A percentile compares a stretch with the other conserved stretches of the same genome.
Evolutionary conservation across 2,797 vertebrate genomes (phyloP).

Genomic region (Oophaga sylvatica): DNA sequence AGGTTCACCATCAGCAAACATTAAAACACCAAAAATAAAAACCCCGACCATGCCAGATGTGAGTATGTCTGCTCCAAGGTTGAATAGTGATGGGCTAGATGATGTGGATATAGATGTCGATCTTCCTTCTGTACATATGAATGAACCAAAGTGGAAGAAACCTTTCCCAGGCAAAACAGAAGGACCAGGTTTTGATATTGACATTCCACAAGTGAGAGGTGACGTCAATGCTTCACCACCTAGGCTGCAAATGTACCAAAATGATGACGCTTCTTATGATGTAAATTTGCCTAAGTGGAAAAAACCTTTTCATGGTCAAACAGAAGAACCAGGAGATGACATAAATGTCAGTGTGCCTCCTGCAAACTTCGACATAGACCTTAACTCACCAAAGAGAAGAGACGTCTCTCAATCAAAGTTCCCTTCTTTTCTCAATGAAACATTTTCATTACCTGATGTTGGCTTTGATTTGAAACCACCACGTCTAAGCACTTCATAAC

Average conservation of each 20-base stretch:
- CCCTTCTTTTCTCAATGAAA: slow-evolving; percentile 37
- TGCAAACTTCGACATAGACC: slow-evolving; percentile 11
- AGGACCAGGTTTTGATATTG: slow-evolving; percentile 26
- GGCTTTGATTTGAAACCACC: slow-evolving; percentile 43
- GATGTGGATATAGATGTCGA: slow-evolving; percentile 34
- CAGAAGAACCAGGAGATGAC: slow-evolving; percentile 46
- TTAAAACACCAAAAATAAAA: slow-evolving; percentile 41
- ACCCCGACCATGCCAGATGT: slow-evolving; percentile 7
- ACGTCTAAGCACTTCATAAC: slow-evolving; percentile 18
- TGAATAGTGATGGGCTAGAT: slow-evolving; percentile 39
- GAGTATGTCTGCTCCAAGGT: slow-evolving; percentile 34
- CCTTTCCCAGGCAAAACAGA: slow-evolving; percentile 55
- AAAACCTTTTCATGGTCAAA: slow-evolving; percentile 52
- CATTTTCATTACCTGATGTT: slow-evolving; percentile 47
- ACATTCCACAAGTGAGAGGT: slow-evolving; percentile 39
- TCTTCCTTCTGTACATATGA: slow-evolving; percentile 36
- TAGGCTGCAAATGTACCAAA: slow-evolving; percentile 16
- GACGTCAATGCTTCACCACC: neutral
- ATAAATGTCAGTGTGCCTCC: slow-evolving; percentile 18
- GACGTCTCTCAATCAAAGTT: slow-evolving; percentile 27
- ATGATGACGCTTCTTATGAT: slow-evolving; percentile 21
- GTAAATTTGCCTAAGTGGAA: slow-evolving; percentile 40
- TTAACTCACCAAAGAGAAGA: slow-evolving; percentile 9
- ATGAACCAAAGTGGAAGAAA: slow-evolving; percentile 54
- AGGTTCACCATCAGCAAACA: slow-evolving; percentile 34